Conservation (phyloP, 2,888 invertebrate species). For the Euphydryas editha region DNA sequence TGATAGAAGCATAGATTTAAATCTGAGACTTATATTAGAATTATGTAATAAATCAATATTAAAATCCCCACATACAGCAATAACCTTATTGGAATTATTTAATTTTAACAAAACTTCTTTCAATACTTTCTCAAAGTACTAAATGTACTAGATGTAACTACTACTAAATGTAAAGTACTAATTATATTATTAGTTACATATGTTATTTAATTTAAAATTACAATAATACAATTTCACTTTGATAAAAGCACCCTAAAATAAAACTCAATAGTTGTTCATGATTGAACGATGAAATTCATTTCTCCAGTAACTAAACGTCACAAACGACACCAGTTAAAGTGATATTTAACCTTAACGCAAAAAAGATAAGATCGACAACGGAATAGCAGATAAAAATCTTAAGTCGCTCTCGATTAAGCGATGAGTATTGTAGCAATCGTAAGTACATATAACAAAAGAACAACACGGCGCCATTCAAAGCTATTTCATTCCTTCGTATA, state of each 20-base stretch:
- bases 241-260: slow-evolving; percentile 1
- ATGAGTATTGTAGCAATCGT: slow-evolving; percentile 38
- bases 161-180: too few species aligned
- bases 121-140: too few species aligned
- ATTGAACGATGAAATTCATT: slow-evolving; percentile 5
- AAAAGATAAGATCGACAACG: slow-evolving; percentile 14
- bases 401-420: slow-evolving; percentile 41
- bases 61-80: too few species aligned
- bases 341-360: slow-evolving; percentile 9
- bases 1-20: too few species aligned
- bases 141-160: too few species aligned
- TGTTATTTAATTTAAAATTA: not conserved
- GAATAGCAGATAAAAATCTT: slow-evolving; percentile 16
- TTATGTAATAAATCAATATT: too few species aligned
- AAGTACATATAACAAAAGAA: slow-evolving; percentile 54
- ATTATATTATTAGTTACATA: too few species aligned
- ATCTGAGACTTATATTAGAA: too few species aligned
- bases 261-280: slow-evolving; percentile 11
- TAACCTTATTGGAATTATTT: too few species aligned
- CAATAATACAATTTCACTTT: not conserved
- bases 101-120: too few species aligned
- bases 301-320: not conserved
- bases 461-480: slow-evolving; percentile 47
- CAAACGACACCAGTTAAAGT: not conserved
- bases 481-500: slow-evolving; percentile 60